Conservation (phyloP, 2,888 invertebrate genomes). For the Leucozona laternaria region DNA sequence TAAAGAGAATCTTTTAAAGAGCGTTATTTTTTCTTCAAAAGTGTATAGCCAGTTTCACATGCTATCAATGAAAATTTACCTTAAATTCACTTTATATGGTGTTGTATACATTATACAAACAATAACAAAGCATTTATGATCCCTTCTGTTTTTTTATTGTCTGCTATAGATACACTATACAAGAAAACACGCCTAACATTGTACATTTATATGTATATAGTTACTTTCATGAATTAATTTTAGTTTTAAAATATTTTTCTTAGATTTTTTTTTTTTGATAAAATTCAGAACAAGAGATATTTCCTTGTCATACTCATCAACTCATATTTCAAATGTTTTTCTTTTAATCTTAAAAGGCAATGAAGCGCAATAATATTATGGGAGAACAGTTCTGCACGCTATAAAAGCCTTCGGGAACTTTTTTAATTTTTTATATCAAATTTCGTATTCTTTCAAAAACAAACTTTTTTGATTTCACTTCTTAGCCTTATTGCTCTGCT, state of each 20-base stretch:
- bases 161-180: not conserved
- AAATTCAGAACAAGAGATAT: not conserved
- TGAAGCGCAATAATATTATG: not conserved
- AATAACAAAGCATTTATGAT: no score
- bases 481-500: not conserved
- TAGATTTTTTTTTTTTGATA: not conserved
- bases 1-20: not conserved
- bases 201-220: no score
- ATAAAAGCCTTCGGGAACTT: not conserved
- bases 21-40: not conserved
- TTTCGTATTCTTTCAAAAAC: not conserved
- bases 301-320: not conserved
- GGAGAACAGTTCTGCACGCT: not conserved
- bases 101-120: no score
- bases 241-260: not conserved
- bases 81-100: no score
- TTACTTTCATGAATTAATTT: not conserved
- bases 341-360: not conserved
- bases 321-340: not conserved
- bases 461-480: constrained; percentile 1
- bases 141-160: no score
- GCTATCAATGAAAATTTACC: no score
- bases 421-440: not conserved
- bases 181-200: not conserved
- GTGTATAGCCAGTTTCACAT: not conserved